Conservation (phyloP, 2,888 invertebrate genomes). For the Hydrotaea diabolus region DNA sequence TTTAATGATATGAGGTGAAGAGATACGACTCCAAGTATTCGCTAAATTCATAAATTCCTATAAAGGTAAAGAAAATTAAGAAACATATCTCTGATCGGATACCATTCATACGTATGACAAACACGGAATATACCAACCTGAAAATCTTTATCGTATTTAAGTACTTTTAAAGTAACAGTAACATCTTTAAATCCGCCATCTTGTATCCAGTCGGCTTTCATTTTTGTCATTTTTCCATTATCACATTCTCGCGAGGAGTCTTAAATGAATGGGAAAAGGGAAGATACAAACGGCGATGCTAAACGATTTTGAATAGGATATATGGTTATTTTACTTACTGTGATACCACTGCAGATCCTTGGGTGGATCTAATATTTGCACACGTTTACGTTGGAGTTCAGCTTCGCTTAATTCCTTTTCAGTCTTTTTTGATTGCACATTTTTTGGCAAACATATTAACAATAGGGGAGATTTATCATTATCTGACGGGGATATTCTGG, state of each 20-base stretch:
- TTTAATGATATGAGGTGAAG: conserved; percentile 88
- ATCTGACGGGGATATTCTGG: conserved; percentile 90
- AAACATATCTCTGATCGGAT: background rate
- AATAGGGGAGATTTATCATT: conserved; percentile 83
- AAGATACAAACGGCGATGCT: background rate
- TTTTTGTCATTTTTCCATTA: conserved; percentile 85
- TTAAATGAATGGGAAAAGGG: conserved; percentile 66
- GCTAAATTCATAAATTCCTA: conserved; percentile 90
- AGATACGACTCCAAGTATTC: conserved; percentile 89
- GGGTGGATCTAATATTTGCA: conserved; percentile 79
- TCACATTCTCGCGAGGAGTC: conserved; percentile 85
- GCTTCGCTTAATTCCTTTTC: conserved; percentile 77
- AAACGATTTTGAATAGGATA: background rate
- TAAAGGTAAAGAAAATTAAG: background rate
- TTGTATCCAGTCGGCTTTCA: conserved; percentile 89
- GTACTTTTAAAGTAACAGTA: conserved; percentile 89
- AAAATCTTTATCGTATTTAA: conserved; percentile 85
- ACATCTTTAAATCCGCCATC: conserved; percentile 87
- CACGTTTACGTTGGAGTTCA: conserved; percentile 77
- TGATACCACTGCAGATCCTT: conserved; percentile 79
- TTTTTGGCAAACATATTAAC: conserved; percentile 79
- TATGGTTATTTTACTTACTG: conserved; percentile 72
- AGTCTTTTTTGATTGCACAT: conserved; percentile 79
- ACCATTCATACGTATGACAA: background rate
- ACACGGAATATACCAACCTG: conserved; percentile 81